Evolutionary conservation across 2,797 vertebrate genomes (phyloP).

Genomic region (Zalophus californianus): DNA sequence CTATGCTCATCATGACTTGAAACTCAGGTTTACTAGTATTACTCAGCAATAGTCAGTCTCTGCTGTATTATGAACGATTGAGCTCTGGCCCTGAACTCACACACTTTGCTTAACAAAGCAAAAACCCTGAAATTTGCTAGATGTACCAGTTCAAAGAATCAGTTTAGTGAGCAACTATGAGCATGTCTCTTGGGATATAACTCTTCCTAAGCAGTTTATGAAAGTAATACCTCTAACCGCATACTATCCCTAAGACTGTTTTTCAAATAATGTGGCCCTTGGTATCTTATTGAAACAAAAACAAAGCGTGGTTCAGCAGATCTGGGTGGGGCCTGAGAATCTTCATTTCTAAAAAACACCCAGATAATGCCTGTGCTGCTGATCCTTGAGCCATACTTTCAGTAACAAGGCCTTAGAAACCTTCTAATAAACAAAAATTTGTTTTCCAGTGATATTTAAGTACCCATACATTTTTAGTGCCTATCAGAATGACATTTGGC

Average conservation of each 20-base stretch:
- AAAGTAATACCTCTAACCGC: not conserved
- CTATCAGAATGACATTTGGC: not conserved
- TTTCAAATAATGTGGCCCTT: not conserved
- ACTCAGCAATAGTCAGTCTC: not conserved
- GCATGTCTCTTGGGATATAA: not conserved
- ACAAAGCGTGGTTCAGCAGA: not conserved
- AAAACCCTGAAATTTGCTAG: not conserved
- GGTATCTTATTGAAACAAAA: not conserved
- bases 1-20: not conserved
- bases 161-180: not conserved
- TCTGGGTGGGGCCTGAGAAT: not conserved
- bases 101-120: not conserved
- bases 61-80: not conserved
- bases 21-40: not conserved
- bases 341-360: not conserved
- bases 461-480: not conserved
- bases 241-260: not conserved
- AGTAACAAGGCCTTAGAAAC: not conserved
- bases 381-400: not conserved
- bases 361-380: not conserved
- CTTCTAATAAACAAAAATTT: not conserved
- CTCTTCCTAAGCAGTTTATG: not conserved
- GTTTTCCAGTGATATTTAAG: constrained; percentile 12
- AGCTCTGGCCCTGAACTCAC: not conserved
- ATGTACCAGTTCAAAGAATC: not conserved